Evolutionary conservation across 2,113 vertebrate genomes (phyloP).

Genomic region (Gadus macrocephalus): DNA sequence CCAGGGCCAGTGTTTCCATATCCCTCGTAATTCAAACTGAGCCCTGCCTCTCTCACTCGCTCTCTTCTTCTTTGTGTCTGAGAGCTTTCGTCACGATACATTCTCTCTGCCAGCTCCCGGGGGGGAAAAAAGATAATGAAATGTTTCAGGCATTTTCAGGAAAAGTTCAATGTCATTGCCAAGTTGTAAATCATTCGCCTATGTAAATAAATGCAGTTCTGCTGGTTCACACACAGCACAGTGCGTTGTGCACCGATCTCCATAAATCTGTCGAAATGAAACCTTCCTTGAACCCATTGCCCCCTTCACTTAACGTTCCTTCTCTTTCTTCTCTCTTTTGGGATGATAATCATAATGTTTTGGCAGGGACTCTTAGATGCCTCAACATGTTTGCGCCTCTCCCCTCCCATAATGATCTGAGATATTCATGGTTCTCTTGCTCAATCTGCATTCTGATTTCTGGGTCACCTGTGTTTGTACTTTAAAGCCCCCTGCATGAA

Average conservation of each 20-base stretch:
- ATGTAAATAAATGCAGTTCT: slow-evolving; percentile 49
- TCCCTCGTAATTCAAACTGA: too few relatives aligned
- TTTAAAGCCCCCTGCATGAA: too few relatives aligned
- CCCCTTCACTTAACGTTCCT: slow-evolving; percentile 11
- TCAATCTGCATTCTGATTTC: slow-evolving; percentile 37
- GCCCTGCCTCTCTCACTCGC: not conserved
- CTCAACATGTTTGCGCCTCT: slow-evolving; percentile 38
- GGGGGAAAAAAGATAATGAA: not conserved
- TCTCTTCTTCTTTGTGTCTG: not conserved
- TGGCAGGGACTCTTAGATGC: slow-evolving; percentile 33
- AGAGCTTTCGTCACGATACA: slow-evolving; percentile 27
- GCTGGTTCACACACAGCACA: slow-evolving; percentile 39
- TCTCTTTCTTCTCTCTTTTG: slow-evolving; percentile 13
- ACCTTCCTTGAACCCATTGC: slow-evolving; percentile 25
- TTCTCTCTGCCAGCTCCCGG: not conserved
- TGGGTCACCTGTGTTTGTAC: slow-evolving; percentile 43
- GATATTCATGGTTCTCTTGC: slow-evolving; percentile 40
- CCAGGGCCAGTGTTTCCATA: not conserved
- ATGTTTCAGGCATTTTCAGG: slow-evolving; percentile 35
- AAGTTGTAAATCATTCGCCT: slow-evolving; percentile 47
- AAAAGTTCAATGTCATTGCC: slow-evolving; percentile 26
- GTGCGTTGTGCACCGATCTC: slow-evolving; percentile 19
- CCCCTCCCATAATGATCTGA: slow-evolving; percentile 36
- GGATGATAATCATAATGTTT: slow-evolving; percentile 46
- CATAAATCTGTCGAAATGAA: slow-evolving; percentile 51